Evolutionary conservation across 2,888 invertebrate species (phyloP), one percentile per base, ranked within the genome.

Genomic region (Drosophila meridiana): DNA sequence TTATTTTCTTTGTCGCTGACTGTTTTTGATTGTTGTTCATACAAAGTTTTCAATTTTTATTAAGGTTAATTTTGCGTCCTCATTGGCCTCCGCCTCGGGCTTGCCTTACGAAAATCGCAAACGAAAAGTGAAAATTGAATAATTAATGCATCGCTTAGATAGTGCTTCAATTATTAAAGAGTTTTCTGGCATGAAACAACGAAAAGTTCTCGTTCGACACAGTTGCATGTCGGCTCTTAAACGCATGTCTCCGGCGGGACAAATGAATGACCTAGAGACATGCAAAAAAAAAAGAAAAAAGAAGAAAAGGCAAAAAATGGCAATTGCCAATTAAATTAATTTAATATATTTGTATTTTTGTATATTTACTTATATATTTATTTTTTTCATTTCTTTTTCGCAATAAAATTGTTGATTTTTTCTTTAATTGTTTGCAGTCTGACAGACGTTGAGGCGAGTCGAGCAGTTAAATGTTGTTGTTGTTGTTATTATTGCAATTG

Each of bases 291-390:
- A 20, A 20, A 20, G 20, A 20, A 20, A 7, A 28, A 28, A 14
- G 3, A 8, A 32, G 28, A 11, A 11, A 6, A 20, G 20, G 20
- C 20, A 20, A 52, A 69, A 64, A 76, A 78, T 9, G 76, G 64
- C 71, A 78, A 72, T 56, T 62, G 62, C 63, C 69, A 83, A 89
- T 83, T 86, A 83, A 70, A 73, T 65, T 59, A 68, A 79, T 73
- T 74, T 73, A 32, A 79, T 63, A 50, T 64, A 43, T 58, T 47
- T 58, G 14, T 58, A 48, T 57, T 48, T 67, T 48, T 40, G 8
- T 43, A 43, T 20, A 32, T 45, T 6, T 6, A 45, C 26, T 5
- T 45, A 2, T 56, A 56, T 42, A 11, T 34, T 6, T 52, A 20
- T 52, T 34, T 32, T 32, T n/a, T 40, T 30, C 50, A 20, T 48